Evolutionary conservation across 2,113 vertebrate species (phyloP).

Genomic region (Camelus dromedarius): DNA sequence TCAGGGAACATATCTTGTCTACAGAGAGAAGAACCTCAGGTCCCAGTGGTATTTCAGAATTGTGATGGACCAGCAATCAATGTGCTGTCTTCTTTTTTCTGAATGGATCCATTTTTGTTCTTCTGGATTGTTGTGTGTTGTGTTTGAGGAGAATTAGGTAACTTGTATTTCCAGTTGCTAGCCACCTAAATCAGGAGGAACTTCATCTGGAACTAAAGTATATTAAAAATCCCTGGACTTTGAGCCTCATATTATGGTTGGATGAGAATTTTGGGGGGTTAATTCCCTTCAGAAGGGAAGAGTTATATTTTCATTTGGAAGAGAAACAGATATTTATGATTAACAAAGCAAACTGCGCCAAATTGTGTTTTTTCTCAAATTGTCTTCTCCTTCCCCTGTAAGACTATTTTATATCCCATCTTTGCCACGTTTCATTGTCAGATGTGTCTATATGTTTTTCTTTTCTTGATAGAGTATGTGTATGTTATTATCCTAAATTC

Average conservation of each 20-base stretch:
- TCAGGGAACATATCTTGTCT: no score
- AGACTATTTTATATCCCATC: accelerated
- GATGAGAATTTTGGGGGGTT: background rate
- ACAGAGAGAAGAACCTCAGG: no score
- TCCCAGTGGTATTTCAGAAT: background rate
- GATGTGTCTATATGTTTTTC: background rate
- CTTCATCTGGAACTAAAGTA: background rate
- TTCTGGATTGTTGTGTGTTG: background rate
- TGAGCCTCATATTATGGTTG: background rate
- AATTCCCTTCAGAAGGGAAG: background rate
- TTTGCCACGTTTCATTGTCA: background rate
- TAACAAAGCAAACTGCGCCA: background rate
- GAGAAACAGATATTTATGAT: background rate
- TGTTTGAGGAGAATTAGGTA: background rate
- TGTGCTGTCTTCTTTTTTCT: background rate
- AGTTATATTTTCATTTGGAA: background rate
- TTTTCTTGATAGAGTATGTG: background rate
- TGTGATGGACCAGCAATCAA: no score
- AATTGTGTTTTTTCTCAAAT: background rate
- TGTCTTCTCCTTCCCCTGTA: background rate
- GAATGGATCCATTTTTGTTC: background rate
- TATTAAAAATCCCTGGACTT: background rate
- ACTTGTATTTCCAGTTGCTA: background rate
- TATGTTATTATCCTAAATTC: background rate
- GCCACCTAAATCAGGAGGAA: background rate